phyloP scores from a whole-genome alignment of 2,888 invertebrate genomes.

The Megamerina dolium region DNA sequence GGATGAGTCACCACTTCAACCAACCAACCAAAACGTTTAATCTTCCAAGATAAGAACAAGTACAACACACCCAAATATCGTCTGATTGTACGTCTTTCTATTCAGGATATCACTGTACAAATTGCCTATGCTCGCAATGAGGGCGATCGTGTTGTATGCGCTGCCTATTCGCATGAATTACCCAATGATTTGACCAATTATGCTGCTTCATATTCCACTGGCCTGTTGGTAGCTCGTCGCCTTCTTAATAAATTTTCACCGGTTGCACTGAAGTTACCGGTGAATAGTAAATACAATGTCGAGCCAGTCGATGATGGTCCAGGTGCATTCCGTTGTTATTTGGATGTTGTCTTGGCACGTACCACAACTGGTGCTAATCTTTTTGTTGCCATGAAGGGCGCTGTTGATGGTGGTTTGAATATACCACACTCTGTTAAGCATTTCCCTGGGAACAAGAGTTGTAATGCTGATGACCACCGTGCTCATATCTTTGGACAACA shows the following conservation, averaged over 20 bases:
- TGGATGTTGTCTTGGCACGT: conserved; percentile 95
- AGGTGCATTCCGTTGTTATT: conserved; percentile 93
- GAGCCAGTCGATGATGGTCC: conserved; percentile 89
- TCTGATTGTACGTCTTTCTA: conserved; percentile 93
- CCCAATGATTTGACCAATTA: conserved; percentile 97
- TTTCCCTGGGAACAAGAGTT: conserved; percentile 95
- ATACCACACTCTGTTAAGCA: conserved; percentile 97
- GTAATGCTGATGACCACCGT: conserved; percentile 93
- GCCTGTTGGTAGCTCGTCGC: conserved; percentile 89
- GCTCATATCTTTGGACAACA: conserved; percentile 96
- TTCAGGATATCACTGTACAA: conserved; percentile 97
- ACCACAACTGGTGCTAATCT: conserved; percentile 98
- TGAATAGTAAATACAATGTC: conserved; percentile 93
- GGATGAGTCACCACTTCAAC: no score
- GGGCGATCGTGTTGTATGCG: conserved; percentile 94
- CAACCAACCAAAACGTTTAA: conserved; percentile 94
- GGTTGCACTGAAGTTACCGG: conserved; percentile 90
- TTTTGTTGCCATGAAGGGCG: conserved; percentile 99
- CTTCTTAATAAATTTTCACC: conserved; percentile 83
- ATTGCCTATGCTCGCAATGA: conserved; percentile 97
- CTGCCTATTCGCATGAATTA: conserved; percentile 97
- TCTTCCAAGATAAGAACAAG: conserved; percentile 99
- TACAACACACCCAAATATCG: conserved; percentile 99
- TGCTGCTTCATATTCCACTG: conserved; percentile 98
- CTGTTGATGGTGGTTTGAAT: conserved; percentile 97